A percentile compares a stretch with the other conserved stretches of the same genome.
phyloP scores from a whole-genome alignment of 23 tunicate species.

The Botrylloides violaceus region DNA sequence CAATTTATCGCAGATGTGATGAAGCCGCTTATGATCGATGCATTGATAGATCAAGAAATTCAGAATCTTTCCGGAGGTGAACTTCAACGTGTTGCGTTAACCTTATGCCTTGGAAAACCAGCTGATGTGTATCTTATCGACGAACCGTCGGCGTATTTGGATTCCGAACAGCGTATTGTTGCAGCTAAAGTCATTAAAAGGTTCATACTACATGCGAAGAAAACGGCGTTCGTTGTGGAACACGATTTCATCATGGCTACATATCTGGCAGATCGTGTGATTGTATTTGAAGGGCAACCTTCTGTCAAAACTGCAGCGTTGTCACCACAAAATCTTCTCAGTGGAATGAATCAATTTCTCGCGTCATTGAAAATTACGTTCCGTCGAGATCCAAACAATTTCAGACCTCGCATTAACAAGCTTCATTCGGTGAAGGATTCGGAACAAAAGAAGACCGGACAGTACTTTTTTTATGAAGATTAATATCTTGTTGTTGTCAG shows the following conservation, averaged over 20 bases:
- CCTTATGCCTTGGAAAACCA: conserved; percentile 85
- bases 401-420: conserved; percentile 79
- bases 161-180: conserved; percentile 93
- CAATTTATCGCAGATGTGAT: conserved; percentile 92
- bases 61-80: conserved; percentile 95
- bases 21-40: conserved; percentile 88
- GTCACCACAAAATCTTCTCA: conserved; percentile 56
- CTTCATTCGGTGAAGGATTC: conserved; percentile 70
- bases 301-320: conserved; percentile 80
- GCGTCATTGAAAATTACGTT: conserved; percentile 80
- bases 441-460: conserved; percentile 76
- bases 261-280: conserved; percentile 86
- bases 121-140: conserved; percentile 94
- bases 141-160: conserved; percentile 94
- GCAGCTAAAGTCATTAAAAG: conserved; percentile 94
- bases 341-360: conserved; percentile 85
- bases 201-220: conserved; percentile 90
- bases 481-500: background rate
- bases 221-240: conserved; percentile 96
- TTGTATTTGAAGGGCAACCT: conserved; percentile 84
- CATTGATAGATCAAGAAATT: conserved; percentile 68
- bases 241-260: conserved; percentile 99
- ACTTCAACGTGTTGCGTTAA: conserved; percentile 90
- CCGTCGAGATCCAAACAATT: conserved; percentile 94
- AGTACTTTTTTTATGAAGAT: conserved; percentile 86